A percentile compares a stretch with the other conserved stretches of the same genome.
Evolutionary conservation across 2,113 vertebrate species (phyloP).

Genomic region (Scomber colias): DNA sequence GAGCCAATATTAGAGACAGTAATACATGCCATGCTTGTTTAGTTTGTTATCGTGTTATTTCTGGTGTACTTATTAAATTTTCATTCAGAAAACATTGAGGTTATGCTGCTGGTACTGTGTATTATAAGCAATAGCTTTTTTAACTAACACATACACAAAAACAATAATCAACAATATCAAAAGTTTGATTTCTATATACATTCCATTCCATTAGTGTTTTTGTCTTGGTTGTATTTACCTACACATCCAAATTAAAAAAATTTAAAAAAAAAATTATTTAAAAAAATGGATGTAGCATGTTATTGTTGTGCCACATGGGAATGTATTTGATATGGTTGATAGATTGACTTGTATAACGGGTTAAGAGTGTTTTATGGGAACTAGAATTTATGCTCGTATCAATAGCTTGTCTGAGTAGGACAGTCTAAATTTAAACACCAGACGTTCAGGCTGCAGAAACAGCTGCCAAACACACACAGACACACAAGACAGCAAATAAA

Average conservation of each 20-base stretch:
- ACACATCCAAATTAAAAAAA: background rate
- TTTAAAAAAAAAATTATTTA: background rate
- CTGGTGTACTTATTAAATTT: background rate
- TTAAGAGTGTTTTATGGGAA: conserved; percentile 13
- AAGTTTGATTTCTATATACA: background rate
- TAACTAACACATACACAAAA: background rate
- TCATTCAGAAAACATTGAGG: background rate
- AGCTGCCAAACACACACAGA: conserved; percentile 31
- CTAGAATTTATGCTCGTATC: conserved; percentile 18
- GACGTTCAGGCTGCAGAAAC: conserved; percentile 29
- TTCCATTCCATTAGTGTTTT: background rate
- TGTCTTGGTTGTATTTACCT: background rate
- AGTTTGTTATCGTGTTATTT: too few species aligned
- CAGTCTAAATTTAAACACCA: conserved; percentile 62
- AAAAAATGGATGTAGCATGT: background rate
- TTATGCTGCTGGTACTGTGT: background rate
- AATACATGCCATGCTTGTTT: background rate
- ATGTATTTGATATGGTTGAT: background rate
- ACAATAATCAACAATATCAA: background rate
- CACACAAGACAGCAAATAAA: background rate
- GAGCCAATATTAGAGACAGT: background rate
- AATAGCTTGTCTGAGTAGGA: conserved; percentile 10
- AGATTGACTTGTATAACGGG: background rate
- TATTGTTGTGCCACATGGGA: background rate
- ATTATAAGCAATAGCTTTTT: background rate